Evolutionary conservation across 1,140 invertebrate genomes (phyloP).

Genomic region (Aporrectodea caliginosa): DNA sequence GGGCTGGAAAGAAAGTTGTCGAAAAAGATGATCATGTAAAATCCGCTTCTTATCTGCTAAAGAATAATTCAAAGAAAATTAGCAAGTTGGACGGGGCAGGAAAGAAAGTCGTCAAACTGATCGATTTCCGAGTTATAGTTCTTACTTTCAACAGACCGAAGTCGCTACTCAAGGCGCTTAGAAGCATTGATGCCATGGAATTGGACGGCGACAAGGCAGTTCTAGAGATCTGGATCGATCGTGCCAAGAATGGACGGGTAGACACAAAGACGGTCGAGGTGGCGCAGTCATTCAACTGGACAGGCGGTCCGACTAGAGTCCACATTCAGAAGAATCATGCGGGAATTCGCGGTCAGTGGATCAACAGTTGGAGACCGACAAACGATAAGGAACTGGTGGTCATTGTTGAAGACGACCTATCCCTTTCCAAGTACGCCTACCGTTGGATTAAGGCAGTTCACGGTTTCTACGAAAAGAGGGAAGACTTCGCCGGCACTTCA

Average conservation of each 20-base stretch:
- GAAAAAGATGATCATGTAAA: no score
- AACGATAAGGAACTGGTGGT: not conserved
- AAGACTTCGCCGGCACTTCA: not conserved
- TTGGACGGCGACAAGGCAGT: not conserved
- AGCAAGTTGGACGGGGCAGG: no score
- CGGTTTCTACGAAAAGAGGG: not conserved
- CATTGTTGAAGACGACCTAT: conserved; percentile 3
- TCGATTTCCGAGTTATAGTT: conserved; percentile 15
- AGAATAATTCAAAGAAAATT: no score
- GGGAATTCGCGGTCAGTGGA: not conserved
- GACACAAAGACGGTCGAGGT: not conserved
- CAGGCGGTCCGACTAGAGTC: not conserved
- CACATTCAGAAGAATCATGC: not conserved
- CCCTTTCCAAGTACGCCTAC: conserved; percentile 5
- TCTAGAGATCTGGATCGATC: conserved; percentile 9
- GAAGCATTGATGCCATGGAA: not conserved
- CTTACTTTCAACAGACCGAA: conserved; percentile 14
- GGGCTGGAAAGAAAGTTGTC: conserved; percentile 8
- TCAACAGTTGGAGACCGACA: not conserved
- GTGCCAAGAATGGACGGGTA: not conserved
- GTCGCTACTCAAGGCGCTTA: not conserved
- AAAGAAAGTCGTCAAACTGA: no score
- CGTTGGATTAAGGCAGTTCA: conserved; percentile 14
- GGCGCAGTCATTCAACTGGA: not conserved
- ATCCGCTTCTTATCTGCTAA: no score